Evolutionary conservation across 2,888 invertebrate species (phyloP).

Genomic region (Aphodius sticticus): DNA sequence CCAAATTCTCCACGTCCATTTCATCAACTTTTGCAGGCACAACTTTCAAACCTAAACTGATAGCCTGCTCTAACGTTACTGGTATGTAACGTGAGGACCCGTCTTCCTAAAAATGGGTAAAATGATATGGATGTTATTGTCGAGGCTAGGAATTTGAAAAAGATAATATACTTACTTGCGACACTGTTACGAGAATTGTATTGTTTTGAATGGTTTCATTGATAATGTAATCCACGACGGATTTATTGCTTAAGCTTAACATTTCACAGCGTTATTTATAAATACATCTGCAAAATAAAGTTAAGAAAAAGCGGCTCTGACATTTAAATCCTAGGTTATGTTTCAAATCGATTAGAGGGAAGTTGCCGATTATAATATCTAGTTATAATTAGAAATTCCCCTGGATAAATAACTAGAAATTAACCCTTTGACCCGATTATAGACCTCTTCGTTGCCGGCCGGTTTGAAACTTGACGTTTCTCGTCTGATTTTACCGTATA

Average conservation of each 20-base stretch:
- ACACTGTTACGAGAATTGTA: neutral
- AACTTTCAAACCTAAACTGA: conserved; percentile 11
- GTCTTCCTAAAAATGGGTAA: conserved; percentile 5
- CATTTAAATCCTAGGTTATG: neutral
- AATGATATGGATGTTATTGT: neutral
- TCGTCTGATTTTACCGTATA: conserved; percentile 17
- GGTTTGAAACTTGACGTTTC: conserved; percentile 33
- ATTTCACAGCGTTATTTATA: neutral
- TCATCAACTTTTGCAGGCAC: neutral
- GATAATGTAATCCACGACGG: neutral
- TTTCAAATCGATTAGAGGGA: neutral
- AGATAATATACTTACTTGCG: neutral
- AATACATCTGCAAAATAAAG: neutral
- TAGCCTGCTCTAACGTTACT: conserved; percentile 11
- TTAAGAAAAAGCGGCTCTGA: neutral
- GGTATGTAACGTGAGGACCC: conserved; percentile 9
- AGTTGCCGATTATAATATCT: neutral
- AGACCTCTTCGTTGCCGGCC: conserved; percentile 29
- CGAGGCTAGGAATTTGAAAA: neutral
- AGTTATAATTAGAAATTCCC: neutral
- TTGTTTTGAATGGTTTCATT: neutral
- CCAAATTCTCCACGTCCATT: neutral
- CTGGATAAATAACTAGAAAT: neutral
- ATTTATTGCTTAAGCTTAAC: neutral
- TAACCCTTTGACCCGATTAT: neutral